Conservation (phyloP, 2,113 vertebrate genomes). For the Plotosus lineatus region DNA sequence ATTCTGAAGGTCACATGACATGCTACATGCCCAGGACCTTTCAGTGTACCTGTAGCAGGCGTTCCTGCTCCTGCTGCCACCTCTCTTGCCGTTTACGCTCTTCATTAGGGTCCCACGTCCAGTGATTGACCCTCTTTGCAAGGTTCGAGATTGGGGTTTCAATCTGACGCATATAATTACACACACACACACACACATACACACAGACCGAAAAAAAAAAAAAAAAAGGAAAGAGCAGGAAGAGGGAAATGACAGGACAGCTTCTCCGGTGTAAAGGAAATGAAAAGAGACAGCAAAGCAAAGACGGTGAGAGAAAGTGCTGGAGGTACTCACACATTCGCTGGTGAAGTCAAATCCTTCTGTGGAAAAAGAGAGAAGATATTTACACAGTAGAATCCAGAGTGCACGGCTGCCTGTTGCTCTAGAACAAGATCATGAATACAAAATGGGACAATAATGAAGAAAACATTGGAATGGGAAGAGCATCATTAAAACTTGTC, state of each 20-base stretch:
- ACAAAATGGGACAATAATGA: conserved; percentile 1
- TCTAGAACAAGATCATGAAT: neutral
- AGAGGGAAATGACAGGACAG: conserved; percentile 46
- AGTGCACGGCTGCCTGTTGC: neutral
- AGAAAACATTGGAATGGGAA: too few relatives aligned
- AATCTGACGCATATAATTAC: conserved; percentile 66
- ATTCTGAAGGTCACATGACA: conserved; percentile 11
- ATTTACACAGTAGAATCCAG: neutral
- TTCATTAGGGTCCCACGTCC: conserved; percentile 97
- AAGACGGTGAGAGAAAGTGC: conserved; percentile 37
- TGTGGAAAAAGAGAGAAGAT: conserved; percentile 51
- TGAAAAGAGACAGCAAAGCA: conserved; percentile 59
- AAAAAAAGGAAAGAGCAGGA: conserved; percentile 20
- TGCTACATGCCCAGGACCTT: conserved; percentile 39
- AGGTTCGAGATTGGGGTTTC: conserved; percentile 80
- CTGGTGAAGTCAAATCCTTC: conserved; percentile 70
- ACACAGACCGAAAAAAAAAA: conserved; percentile 52
- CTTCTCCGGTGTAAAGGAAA: conserved; percentile 26
- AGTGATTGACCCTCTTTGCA: conserved; percentile 86
- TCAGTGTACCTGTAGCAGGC: conserved; percentile 87
- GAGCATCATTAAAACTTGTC: neutral
- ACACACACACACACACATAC: conserved; percentile 52
- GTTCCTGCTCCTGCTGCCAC: conserved; percentile 97
- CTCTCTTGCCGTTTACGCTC: conserved; percentile 91
- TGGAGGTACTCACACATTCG: conserved; percentile 68